Conservation (phyloP, 2,797 vertebrate species). For the Lates japonicus region DNA sequence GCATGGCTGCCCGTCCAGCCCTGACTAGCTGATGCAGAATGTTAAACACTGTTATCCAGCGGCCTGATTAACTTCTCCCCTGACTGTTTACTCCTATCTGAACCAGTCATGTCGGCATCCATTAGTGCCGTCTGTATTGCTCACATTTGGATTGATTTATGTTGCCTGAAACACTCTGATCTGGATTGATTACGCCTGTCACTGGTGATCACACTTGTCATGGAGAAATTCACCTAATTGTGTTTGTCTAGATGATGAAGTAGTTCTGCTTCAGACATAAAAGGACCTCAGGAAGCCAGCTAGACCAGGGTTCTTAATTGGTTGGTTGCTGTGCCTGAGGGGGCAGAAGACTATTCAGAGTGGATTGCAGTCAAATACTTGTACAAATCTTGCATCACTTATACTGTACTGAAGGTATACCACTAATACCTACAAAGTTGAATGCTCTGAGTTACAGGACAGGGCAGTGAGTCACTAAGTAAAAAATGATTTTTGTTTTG, state of each 20-base stretch:
- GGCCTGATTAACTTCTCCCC: slow-evolving; percentile 77
- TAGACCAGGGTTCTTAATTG: slow-evolving; percentile 39
- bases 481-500: slow-evolving; percentile 31
- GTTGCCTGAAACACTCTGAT: slow-evolving; percentile 74
- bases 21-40: slow-evolving; percentile 73
- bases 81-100: slow-evolving; percentile 80
- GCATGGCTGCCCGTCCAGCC: slow-evolving; percentile 69
- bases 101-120: slow-evolving; percentile 70
- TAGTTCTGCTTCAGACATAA: slow-evolving; percentile 72
- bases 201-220: slow-evolving; percentile 75
- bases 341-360: slow-evolving; percentile 22
- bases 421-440: background rate
- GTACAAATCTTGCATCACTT: slow-evolving; percentile 11
- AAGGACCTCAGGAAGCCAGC: slow-evolving; percentile 52
- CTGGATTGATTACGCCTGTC: slow-evolving; percentile 77
- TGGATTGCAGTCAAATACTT: slow-evolving; percentile 27
- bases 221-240: slow-evolving; percentile 72
- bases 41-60: slow-evolving; percentile 74
- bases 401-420: slow-evolving; percentile 4
- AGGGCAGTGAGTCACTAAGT: slow-evolving; percentile 12
- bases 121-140: slow-evolving; percentile 71
- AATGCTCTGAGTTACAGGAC: slow-evolving; percentile 10
- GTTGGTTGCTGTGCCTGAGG: slow-evolving; percentile 38
- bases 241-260: slow-evolving; percentile 82
- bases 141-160: slow-evolving; percentile 79